Evolutionary conservation across 2,113 vertebrate genomes (phyloP), one percentile per base, ranked within the genome.

Genomic region (Hyperopisus bebe): DNA sequence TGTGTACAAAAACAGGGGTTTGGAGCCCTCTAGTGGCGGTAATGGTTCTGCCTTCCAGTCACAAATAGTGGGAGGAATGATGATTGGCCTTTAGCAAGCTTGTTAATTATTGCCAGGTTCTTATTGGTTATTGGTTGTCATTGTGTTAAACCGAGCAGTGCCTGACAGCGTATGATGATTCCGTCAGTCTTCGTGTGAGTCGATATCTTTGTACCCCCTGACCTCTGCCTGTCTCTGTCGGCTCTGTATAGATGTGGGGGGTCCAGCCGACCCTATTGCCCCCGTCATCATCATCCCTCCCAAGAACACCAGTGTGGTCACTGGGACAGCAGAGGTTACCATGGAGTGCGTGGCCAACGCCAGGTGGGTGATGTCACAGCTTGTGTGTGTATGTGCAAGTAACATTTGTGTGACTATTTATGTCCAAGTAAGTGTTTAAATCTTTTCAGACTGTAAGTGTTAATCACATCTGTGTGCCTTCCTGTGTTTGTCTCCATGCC

Each of bases 271-370:
- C 92, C 98, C 98, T 91, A 98, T 99, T 0, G 98, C 98, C 10
- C 98, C 98, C 44, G 96, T 96, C 88, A 98, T 99, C 94, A 97
- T 99, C 90, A 93, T 99, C 90, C 95, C 98, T 0, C 98, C 98
- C n/a, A 97, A 95, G 94, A 99, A 99, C 95, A 99, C 97, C 91
- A 99, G 98, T 0, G 98, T 99, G 88, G 97, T 98, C 91, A 94
- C 97, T 0, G 98, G 98, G 2, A 97, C 97, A 87, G 98, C 97
- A 0, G 98, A 98, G 91, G 98, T 97, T 66, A 95, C 97, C 90
- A 95, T 99, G 97, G 98, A 99, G 93, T 99, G 98, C 0, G 97
- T 99, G 85, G 98, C 98, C 93, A 99, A 99, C 0, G 98, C 98
- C 91, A 98, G 98, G 98, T 95, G 80, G 93, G 95, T 86, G 70